Evolutionary conservation across 2,113 vertebrate species (phyloP).

Genomic region (Cavia porcellus): DNA sequence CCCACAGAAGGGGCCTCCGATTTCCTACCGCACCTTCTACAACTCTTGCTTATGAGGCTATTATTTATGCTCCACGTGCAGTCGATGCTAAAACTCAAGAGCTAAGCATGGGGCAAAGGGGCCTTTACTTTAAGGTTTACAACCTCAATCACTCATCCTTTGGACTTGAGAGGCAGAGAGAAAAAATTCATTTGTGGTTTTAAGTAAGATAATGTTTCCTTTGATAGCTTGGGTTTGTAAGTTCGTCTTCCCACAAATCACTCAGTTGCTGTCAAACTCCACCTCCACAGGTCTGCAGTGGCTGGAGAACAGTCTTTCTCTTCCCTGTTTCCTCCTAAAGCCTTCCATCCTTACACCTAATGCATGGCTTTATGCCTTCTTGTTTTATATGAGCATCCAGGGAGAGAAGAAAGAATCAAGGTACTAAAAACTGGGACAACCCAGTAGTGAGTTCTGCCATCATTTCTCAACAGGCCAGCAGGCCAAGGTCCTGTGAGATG

Average conservation of each 20-base stretch:
- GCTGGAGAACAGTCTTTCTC: neutral
- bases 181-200: neutral
- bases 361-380: neutral
- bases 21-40: neutral
- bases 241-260: neutral
- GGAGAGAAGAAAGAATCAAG: neutral
- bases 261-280: neutral
- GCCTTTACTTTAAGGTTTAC: conserved; percentile 42
- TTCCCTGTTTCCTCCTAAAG: neutral
- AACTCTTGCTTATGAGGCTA: conserved; percentile 7
- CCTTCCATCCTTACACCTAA: neutral
- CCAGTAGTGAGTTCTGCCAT: neutral
- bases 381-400: neutral
- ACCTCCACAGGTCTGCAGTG: neutral
- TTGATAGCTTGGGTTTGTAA: neutral
- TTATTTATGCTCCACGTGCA: conserved; percentile 24
- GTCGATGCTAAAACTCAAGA: conserved; percentile 19
- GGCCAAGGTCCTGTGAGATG: neutral
- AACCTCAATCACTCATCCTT: neutral
- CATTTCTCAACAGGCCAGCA: neutral
- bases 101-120: neutral
- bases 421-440: neutral
- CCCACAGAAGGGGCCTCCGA: neutral
- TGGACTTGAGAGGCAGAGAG: conserved; percentile 22
- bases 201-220: neutral